phyloP scores from a whole-genome alignment of 2,113 vertebrate species.

The Anarhynchus alexandrinus region DNA sequence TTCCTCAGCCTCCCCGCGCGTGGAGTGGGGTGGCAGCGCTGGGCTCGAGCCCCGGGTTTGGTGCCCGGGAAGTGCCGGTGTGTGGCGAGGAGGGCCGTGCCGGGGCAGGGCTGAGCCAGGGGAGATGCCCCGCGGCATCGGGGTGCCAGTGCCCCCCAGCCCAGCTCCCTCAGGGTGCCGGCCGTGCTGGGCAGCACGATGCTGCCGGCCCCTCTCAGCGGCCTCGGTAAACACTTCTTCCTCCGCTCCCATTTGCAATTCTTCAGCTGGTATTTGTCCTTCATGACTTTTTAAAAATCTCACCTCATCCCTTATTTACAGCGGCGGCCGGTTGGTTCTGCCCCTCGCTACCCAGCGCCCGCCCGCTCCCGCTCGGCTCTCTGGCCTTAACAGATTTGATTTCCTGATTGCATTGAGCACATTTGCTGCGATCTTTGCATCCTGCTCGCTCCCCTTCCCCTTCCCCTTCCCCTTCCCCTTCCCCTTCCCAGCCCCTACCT shows the following conservation, averaged over 20 bases:
- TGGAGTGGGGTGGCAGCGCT: rapidly evolving
- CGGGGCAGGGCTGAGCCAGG: not conserved
- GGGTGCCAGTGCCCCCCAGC: not conserved
- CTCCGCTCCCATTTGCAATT: not conserved
- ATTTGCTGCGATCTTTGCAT: not conserved
- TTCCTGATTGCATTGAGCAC: not conserved
- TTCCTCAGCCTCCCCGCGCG: not conserved
- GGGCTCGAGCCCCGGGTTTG: not conserved
- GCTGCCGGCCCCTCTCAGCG: not conserved
- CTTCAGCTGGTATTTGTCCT: not conserved
- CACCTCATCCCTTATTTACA: not conserved
- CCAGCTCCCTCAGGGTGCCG: rapidly evolving
- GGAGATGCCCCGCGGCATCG: rapidly evolving
- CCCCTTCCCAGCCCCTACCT: constrained; percentile 32
- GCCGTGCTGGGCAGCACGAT: not conserved
- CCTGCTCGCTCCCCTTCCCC: not conserved
- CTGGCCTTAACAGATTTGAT: not conserved
- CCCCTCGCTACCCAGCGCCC: not conserved
- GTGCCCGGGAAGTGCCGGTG: rapidly evolving
- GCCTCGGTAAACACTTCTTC: not conserved
- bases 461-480: too few species aligned
- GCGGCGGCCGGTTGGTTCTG: not conserved
- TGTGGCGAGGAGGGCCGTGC: rapidly evolving
- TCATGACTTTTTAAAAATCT: not conserved
- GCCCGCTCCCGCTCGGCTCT: not conserved